These are phyloP conservation scores for Drosophila diplacantha DNA, from an alignment of 2,888 invertebrate species.

Conservation along the genomic window DNA sequence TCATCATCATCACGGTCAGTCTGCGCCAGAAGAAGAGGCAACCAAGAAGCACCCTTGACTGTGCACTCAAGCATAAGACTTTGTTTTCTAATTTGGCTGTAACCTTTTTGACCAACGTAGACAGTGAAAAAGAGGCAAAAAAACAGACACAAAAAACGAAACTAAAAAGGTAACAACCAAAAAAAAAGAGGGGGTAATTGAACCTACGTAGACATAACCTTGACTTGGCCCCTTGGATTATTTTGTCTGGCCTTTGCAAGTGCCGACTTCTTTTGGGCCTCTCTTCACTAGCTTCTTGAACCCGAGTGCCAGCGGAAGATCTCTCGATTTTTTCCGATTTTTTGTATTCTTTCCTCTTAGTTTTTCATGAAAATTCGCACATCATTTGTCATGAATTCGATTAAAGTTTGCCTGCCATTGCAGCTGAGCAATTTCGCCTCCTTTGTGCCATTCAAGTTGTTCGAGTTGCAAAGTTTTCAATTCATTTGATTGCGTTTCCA, in stretches of 20 bases:
- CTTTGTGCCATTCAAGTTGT: conserved; percentile 6
- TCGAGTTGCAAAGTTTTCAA: conserved; percentile 28
- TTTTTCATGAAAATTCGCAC: conserved; percentile 56
- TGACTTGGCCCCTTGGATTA: conserved; percentile 48
- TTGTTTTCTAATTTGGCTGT: conserved; percentile 66
- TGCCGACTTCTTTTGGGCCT: not conserved
- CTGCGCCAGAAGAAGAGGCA: conserved; percentile 10
- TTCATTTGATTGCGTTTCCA: conserved; percentile 21
- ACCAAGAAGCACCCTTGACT: conserved; percentile 55
- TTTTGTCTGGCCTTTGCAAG: conserved; percentile 11
- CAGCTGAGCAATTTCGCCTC: conserved; percentile 26
- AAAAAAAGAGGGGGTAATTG: conserved; percentile 55
- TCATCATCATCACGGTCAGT: conserved; percentile 21
- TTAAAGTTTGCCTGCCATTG: conserved; percentile 57
- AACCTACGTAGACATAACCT: conserved; percentile 68
- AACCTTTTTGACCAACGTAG: conserved; percentile 52
- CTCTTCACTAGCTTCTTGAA: not conserved
- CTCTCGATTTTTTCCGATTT: not conserved
- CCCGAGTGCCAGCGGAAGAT: not conserved
- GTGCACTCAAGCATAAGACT: conserved; percentile 63
- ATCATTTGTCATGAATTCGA: conserved; percentile 72
- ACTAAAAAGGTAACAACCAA: conserved; percentile 7
- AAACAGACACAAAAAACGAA: not conserved
- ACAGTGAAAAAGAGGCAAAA: conserved; percentile 16
- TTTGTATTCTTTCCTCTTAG: not conserved